Base-by-base conservation (phyloP, 2,888 invertebrate genomes). In the Phyllotreta striolata region DNA sequence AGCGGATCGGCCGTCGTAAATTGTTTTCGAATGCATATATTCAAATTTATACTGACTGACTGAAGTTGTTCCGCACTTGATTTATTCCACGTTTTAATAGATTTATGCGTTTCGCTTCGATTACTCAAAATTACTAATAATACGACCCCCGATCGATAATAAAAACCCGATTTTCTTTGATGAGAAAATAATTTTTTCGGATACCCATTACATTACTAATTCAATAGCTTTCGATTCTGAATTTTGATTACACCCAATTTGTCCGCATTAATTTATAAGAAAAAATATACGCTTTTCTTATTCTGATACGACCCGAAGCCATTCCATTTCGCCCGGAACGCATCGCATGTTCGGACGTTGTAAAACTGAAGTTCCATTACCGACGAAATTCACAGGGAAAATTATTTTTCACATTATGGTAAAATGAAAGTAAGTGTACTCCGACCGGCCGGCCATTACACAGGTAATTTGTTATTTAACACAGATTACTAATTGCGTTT, bases 21-120 rank as follows among this genome's bases (percentile, higher is more conserved):
- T 64, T 58, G 55, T 64, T 67, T 62, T 62, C 58, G 40, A 66
- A 67, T 67, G 65, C 55, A 66, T 67, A 24, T 65, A 67, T 67
- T 67, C 57, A 67, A 67, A 67, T 67, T 67, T 67, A 65, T 67
- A 63, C 67, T 34, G 61, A 44, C 49, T 47, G 57, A 67, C 56
- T 62, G 52, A 40, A 55, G 57, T 65, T 63, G 54, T 58, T 46
- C 43, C 44, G 38, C 12, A 44, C 55, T 44, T 39, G 39, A 40
- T 55, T 35, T 55, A 40, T 61, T 46, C 47, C 47, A 6, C 10
- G 47, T 14, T 24, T 24, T 47, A 54, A 38, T 12, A 38, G 44
- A 44, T 54, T 54, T 54, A 38, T 14, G 14, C 14, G 24, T 9
- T 10, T 34, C n/a, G 10, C 35, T 24, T n/a, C n/a, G n/a, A 24